Base-by-base conservation (phyloP, 1,140 invertebrate species). In the Drosophila suzukii region DNA sequence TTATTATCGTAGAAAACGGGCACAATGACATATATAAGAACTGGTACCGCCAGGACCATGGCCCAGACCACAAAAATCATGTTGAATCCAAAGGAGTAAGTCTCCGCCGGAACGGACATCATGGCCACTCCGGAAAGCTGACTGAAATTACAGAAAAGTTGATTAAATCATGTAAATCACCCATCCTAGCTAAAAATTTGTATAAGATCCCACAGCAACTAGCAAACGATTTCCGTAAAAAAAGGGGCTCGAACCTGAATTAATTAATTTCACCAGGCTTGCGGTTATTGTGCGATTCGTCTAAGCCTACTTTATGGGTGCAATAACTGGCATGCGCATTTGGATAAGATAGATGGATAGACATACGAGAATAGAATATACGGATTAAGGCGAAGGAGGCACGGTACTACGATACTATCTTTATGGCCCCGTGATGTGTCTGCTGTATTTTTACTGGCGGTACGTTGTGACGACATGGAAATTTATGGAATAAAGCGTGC, bases 121-220 rank as follows among this genome's bases (percentile, higher is more conserved):
- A 97, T 93, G 1, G 96, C 95, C 51, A 97, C 96, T 7, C 96
- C 96, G 2, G 96, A 97, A 89, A 97, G 95, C 91, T 97, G 97
- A 92, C 96, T 96, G 43, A 15, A 62, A 79, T 20, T 11, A 6
- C 3, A 24, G 11, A 13, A 24, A 24, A 13, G 6, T 4, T 43
- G 3, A 17, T 7, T 43, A 10, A 8, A 41, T 7, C 7, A 30
- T 6, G 6, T 32, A 1, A 32, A 7, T 32, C 2, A 39, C 13
- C 38, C 13, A n/a, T 13, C 1, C 0, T 7, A 13, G 2, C 13
- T 5, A 12, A 11, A 20, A 46, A 44, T 4, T 10, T 8, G 11
- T 20, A 7, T 3, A 17, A 43, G 7, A 17, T 15, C 15, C 20
- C 20, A 20, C 20, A 20, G 20, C 10, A 15, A 12, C 44, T 20